These are phyloP conservation scores for Heterodera carotae DNA, from an alignment of 1,140 invertebrate species.

Conservation along the genomic window DNA sequence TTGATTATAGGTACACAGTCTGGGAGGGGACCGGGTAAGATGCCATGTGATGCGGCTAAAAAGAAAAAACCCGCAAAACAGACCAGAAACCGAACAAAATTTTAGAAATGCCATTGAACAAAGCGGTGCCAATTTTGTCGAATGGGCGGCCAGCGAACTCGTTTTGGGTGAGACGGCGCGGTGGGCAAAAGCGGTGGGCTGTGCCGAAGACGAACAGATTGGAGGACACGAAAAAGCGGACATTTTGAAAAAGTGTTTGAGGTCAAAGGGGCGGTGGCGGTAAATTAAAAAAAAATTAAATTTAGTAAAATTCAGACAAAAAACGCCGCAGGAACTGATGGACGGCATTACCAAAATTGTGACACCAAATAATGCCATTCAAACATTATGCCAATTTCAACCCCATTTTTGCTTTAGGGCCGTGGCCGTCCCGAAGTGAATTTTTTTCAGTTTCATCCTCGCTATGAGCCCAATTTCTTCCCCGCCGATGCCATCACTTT, in stretches of 20 bases:
- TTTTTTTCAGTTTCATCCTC: slow-evolving; percentile 26
- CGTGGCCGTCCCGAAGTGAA: slow-evolving; percentile 5
- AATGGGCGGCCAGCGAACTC: slow-evolving; percentile 33
- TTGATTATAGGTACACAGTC: too few relatives aligned
- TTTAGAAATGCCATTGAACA: slow-evolving; percentile 37
- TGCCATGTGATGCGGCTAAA: too few relatives aligned
- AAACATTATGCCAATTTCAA: not conserved
- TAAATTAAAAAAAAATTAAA: not conserved
- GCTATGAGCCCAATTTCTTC: slow-evolving; percentile 45
- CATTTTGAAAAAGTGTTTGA: slow-evolving; percentile 42
- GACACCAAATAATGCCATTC: not conserved
- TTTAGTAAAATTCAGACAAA: not conserved
- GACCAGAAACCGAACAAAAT: too few relatives aligned
- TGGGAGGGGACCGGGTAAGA: too few relatives aligned
- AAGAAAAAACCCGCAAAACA: too few relatives aligned
- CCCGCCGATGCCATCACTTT: slow-evolving; percentile 27
- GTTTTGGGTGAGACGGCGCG: slow-evolving; percentile 35
- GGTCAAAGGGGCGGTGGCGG: not conserved
- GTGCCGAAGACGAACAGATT: not conserved
- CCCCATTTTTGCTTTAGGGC: slow-evolving; percentile 4
- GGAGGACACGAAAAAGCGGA: slow-evolving; percentile 1
- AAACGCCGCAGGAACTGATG: slow-evolving; percentile 30
- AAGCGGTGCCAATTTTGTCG: slow-evolving; percentile 37
- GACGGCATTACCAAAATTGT: slow-evolving; percentile 35
- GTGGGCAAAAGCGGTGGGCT: slow-evolving; percentile 35